phyloP scores from a whole-genome alignment of 2,888 invertebrate genomes.

The Stenurella melanura region DNA sequence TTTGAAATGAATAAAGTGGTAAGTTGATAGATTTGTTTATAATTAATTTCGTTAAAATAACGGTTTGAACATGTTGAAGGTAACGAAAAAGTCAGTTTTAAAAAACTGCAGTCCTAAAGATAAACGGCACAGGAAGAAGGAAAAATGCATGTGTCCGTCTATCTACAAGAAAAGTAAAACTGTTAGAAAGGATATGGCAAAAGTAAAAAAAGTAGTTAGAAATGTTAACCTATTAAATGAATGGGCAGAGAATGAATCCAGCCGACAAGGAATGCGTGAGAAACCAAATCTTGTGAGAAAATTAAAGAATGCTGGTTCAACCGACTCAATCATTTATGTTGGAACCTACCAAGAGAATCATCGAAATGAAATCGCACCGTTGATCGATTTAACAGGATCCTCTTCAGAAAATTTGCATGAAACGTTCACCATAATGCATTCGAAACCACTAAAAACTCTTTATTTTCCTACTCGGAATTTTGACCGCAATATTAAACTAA shows the following conservation, averaged over 20 bases:
- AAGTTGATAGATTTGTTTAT: slow-evolving; percentile 14
- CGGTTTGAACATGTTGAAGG: slow-evolving; percentile 22
- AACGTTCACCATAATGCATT: slow-evolving; percentile 15
- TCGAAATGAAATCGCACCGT: slow-evolving; percentile 32
- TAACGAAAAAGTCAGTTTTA: slow-evolving; percentile 39
- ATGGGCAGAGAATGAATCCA: slow-evolving; percentile 52
- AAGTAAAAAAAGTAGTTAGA: slow-evolving; percentile 43
- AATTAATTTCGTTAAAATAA: neutral
- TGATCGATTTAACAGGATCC: slow-evolving; percentile 48
- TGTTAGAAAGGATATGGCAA: slow-evolving; percentile 38
- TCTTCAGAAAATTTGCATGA: slow-evolving; percentile 23
- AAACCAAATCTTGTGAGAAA: slow-evolving; percentile 12
- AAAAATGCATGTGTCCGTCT: slow-evolving; percentile 38
- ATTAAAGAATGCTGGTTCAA: slow-evolving; percentile 38
- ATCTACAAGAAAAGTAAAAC: slow-evolving; percentile 43
- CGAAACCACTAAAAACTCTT: slow-evolving; percentile 46
- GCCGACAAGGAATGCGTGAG: slow-evolving; percentile 47
- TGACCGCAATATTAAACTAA: slow-evolving; percentile 38
- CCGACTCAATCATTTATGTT: slow-evolving; percentile 50
- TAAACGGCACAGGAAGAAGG: slow-evolving; percentile 30
- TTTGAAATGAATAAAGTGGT: slow-evolving; percentile 51
- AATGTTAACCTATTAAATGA: slow-evolving; percentile 40
- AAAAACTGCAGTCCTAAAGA: slow-evolving; percentile 29
- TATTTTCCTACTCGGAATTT: slow-evolving; percentile 48
- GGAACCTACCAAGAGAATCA: slow-evolving; percentile 39